Evolutionary conservation across 2,113 vertebrate genomes (phyloP).

Genomic region (Myiopsitta monachus): DNA sequence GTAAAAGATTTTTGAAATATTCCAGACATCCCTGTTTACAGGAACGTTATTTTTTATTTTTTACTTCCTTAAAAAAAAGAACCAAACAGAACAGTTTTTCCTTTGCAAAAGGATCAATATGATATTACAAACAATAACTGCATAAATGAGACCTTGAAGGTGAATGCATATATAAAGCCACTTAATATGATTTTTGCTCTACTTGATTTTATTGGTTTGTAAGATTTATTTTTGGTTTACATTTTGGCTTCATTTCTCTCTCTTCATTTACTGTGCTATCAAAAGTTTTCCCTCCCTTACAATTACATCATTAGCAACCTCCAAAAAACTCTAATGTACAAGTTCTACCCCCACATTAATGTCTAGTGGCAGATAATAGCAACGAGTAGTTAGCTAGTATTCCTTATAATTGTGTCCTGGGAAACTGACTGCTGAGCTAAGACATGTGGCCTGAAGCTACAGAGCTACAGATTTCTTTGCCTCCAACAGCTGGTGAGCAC

Average conservation of each 20-base stretch:
- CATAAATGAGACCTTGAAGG: not conserved
- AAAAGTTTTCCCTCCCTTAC: not conserved
- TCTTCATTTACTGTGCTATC: not conserved
- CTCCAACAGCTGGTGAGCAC: not conserved
- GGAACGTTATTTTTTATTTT: not conserved
- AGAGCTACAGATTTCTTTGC: not conserved
- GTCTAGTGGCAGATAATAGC: not conserved
- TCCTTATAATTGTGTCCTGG: not conserved
- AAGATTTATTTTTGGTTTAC: not conserved
- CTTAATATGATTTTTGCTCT: not conserved
- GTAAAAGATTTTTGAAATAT: not conserved
- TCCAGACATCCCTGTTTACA: not conserved
- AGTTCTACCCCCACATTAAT: not conserved
- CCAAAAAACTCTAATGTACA: not conserved
- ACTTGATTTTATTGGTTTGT: not conserved
- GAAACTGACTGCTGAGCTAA: not conserved
- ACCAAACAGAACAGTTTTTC: not conserved
- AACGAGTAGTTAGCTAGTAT: not conserved
- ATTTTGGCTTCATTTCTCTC: not conserved
- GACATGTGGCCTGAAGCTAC: not conserved
- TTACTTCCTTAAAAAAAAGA: not conserved
- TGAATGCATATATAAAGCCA: not conserved
- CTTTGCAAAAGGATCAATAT: not conserved
- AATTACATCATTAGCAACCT: not conserved
- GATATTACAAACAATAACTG: not conserved